Percentiles rank a stretch among this genome's conserved stretches.
These are phyloP conservation scores for Leiothrix lutea DNA, from an alignment of 2,113 vertebrate genomes.

Conservation along the genomic window DNA sequence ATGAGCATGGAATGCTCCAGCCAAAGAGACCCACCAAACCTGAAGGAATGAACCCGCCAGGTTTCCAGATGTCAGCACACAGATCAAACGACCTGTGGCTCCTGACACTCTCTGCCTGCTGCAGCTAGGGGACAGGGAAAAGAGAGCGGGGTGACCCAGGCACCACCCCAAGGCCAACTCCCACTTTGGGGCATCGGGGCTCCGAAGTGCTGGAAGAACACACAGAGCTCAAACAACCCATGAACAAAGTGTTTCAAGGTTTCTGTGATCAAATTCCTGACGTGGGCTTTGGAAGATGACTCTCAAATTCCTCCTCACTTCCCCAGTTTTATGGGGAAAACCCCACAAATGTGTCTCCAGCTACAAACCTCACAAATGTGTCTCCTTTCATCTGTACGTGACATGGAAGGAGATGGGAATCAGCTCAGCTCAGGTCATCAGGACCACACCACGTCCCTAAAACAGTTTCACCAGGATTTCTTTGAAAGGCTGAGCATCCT, in stretches of 20 bases:
- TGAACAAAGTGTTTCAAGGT: not conserved
- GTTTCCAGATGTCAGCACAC: not conserved
- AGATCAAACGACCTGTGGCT: not conserved
- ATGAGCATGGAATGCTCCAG: not conserved
- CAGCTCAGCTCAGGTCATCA: not conserved
- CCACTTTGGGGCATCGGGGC: not conserved
- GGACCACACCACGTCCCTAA: not conserved
- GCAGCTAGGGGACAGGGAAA: not conserved
- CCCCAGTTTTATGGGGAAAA: not conserved
- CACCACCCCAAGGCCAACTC: not conserved
- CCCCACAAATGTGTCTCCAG: not conserved
- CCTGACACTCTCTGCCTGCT: not conserved
- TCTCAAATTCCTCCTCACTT: not conserved
- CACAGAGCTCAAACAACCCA: not conserved
- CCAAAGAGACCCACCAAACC: not conserved
- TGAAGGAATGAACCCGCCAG: not conserved
- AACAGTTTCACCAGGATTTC: not conserved
- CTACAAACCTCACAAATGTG: not conserved
- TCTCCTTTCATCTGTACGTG: not conserved
- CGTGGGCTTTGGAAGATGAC: not conserved
- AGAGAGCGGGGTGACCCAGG: fast-evolving
- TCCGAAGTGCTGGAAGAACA: not conserved
- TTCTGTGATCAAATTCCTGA: not conserved
- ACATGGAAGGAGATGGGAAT: not conserved
- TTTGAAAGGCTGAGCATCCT: fast-evolving